Evolutionary conservation across 2,888 invertebrate species (phyloP).

Genomic region (Heliconius aoede): DNA sequence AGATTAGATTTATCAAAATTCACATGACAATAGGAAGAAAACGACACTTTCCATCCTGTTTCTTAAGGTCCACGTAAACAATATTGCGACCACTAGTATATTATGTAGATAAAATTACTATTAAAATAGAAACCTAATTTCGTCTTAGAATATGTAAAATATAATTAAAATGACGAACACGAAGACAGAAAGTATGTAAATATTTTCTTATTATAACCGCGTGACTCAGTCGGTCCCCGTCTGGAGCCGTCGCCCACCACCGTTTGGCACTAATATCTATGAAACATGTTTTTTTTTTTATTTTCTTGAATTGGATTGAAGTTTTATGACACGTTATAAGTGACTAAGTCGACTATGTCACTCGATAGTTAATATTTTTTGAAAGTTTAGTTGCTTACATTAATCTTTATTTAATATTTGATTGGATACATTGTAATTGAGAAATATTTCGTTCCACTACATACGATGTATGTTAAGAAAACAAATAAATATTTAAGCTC

Average conservation of each 20-base stretch:
- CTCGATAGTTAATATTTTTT: neutral
- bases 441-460: too few relatives aligned
- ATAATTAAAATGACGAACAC: slow-evolving; percentile 18
- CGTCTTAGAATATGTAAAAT: neutral
- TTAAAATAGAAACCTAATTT: too few relatives aligned
- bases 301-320: slow-evolving; percentile 19
- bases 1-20: too few relatives aligned
- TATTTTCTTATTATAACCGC: slow-evolving; percentile 32
- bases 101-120: too few relatives aligned
- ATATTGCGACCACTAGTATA: too few relatives aligned
- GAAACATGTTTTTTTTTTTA: slow-evolving; percentile 11
- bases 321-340: neutral
- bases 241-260: slow-evolving; percentile 44
- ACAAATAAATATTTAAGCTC: too few relatives aligned
- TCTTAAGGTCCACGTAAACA: too few relatives aligned
- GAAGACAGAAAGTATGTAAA: slow-evolving; percentile 23
- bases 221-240: slow-evolving; percentile 42
- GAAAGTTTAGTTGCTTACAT: neutral
- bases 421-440: too few relatives aligned
- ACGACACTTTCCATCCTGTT: too few relatives aligned
- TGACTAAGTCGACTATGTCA: slow-evolving; percentile 1
- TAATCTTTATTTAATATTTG: neutral
- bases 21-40: too few relatives aligned
- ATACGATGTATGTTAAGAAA: too few relatives aligned
- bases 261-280: slow-evolving; percentile 44